Conservation (phyloP, 2,888 invertebrate genomes). For the Trissolcus brochymenae region DNA sequence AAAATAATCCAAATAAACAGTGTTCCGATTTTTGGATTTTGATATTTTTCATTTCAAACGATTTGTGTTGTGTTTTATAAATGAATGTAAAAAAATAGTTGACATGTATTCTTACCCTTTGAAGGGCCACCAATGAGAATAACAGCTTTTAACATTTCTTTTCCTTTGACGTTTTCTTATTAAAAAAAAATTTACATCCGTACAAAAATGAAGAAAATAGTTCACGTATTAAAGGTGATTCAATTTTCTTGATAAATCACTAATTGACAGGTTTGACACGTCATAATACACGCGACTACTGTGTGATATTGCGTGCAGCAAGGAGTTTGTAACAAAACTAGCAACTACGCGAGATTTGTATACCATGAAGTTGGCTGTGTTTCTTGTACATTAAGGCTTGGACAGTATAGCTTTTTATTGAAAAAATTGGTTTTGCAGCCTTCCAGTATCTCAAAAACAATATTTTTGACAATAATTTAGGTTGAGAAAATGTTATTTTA, state of each 20-base stretch:
- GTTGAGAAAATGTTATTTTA: too few relatives aligned
- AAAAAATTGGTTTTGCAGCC: too few relatives aligned
- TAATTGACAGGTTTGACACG: constrained; percentile 25
- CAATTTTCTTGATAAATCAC: not conserved
- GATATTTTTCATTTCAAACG: not conserved
- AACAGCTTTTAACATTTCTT: constrained; percentile 83
- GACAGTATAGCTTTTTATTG: too few relatives aligned
- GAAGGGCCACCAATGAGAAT: constrained; percentile 96
- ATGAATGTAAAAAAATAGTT: not conserved
- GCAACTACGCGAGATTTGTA: constrained; percentile 7
- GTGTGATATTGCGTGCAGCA: constrained; percentile 7
- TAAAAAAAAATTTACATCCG: not conserved
- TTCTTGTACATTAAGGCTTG: not conserved
- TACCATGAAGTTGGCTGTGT: constrained; percentile 1
- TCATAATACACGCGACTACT: constrained; percentile 21
- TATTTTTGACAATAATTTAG: too few relatives aligned
- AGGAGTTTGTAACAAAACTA: constrained; percentile 5
- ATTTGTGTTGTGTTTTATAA: not conserved
- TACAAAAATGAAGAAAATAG: constrained; percentile 11
- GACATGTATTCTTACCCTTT: constrained; percentile 82
- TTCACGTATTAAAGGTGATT: not conserved
- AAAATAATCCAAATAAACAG: not conserved
- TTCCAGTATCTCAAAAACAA: too few relatives aligned
- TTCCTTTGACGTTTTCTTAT: constrained; percentile 63
- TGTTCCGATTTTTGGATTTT: not conserved